Evolutionary conservation across 2,888 invertebrate species (phyloP), one percentile per base, ranked within the genome.

Genomic region (Kryphioiulus occultus): DNA sequence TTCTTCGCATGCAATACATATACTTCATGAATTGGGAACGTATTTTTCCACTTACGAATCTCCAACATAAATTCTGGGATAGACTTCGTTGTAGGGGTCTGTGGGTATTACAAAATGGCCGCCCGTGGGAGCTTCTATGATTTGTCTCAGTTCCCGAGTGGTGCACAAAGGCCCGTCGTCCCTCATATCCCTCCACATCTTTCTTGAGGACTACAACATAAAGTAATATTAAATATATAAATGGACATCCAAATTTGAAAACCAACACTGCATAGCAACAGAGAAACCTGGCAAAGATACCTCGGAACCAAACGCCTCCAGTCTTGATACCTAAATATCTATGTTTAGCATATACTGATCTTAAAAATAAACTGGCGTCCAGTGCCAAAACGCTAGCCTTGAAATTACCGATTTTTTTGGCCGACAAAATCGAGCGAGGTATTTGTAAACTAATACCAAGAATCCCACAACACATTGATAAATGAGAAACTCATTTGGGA

Each of bases 11-110:
- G 26, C n/a, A 82, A 32, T 15, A 82, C 9, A 78, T 78, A 35
- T 35, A 4, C 7, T 35, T 35, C 17, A 19, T 12, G n/a, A 82
- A 82, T 47, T 47, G 22, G 68, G 35, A 84, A 42, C 4, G 85
- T 32, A n/a, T 35, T 84, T 35, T n/a, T 35, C 17, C 22, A 90
- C 91, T 90, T 90, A 93, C 93, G 92, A 92, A 89, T 93, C 93
- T 59, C 93, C 93, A 39, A 93, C 90, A 87, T 91, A 92, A 68
- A 93, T 90, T 47, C 91, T 91, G 9, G 92, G 92, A 89, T 91
- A 92, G 17, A 93, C 92, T 90, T 93, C 93, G 90, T 93, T 92
- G 90, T 91, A 92, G 53, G 91, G 91, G 53, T 91, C 90, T 19
- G 90, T 90, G 0, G 92, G 92, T 53, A 91, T 89, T 88, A 90